A percentile compares a stretch with the other conserved stretches of the same genome.
phyloP scores from a whole-genome alignment of 1,140 invertebrate species.

The Bicyclus anynana region DNA sequence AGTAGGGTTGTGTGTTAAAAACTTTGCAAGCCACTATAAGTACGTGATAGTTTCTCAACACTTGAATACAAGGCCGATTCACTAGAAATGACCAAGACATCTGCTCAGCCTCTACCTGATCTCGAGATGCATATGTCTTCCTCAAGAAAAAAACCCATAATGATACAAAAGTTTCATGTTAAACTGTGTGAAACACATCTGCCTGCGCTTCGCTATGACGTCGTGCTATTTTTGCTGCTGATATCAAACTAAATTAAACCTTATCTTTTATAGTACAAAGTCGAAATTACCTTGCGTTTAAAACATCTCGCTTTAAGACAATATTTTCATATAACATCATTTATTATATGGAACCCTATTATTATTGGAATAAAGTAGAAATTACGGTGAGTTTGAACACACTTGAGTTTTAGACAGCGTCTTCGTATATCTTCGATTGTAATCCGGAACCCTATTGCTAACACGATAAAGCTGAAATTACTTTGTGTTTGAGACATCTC shows the following conservation, averaged over 20 bases:
- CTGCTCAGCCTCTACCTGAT: slow-evolving; percentile 51
- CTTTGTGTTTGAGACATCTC: background rate
- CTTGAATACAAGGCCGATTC: slow-evolving; percentile 13
- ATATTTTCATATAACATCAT: too few relatives aligned
- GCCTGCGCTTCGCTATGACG: slow-evolving; percentile 28
- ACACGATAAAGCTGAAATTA: background rate
- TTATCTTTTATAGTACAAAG: background rate
- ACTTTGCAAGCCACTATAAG: too few relatives aligned
- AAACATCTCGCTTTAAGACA: too few relatives aligned
- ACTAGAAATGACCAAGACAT: slow-evolving; percentile 43
- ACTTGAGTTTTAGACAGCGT: background rate
- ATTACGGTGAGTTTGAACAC: too few relatives aligned
- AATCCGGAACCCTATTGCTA: too few relatives aligned
- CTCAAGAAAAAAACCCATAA: slow-evolving; percentile 65
- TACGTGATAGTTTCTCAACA: background rate
- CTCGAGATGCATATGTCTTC: slow-evolving; percentile 49
- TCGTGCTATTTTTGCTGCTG: slow-evolving; percentile 3
- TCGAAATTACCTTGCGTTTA: too few relatives aligned
- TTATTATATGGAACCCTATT: too few relatives aligned
- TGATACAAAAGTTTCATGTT: slow-evolving; percentile 58
- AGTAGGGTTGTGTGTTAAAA: background rate
- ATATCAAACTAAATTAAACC: slow-evolving; percentile 17
- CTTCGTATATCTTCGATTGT: slow-evolving; percentile 32
- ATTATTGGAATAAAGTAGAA: too few relatives aligned
- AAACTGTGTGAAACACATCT: slow-evolving; percentile 67